phyloP scores from a whole-genome alignment of 2,113 vertebrate species.

The Protobothrops flavoviridis region DNA sequence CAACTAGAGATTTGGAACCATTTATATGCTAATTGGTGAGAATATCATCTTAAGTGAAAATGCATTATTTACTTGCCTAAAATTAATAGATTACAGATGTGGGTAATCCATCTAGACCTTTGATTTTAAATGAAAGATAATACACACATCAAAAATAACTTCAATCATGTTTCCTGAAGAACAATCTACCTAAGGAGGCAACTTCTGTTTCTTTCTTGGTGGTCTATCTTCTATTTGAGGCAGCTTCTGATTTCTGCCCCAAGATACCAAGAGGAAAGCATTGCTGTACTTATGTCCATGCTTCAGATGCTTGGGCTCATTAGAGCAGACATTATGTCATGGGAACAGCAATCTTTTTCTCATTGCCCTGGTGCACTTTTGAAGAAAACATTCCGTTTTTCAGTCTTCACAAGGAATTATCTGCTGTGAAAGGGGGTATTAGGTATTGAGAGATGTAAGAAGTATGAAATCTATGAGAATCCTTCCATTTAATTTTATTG shows the following conservation, averaged over 20 bases:
- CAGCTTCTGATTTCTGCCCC: background rate
- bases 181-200: background rate
- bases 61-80: slow-evolving; percentile 50
- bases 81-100: slow-evolving; percentile 49
- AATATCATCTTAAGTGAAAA: slow-evolving; percentile 59
- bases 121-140: slow-evolving; percentile 7
- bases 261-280: background rate
- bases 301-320: background rate
- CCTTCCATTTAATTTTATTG: background rate
- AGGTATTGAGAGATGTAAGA: background rate
- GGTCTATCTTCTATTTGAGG: background rate
- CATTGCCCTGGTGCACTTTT: background rate
- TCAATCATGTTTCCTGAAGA: slow-evolving; percentile 11
- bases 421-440: background rate
- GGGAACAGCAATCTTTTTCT: background rate
- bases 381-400: background rate
- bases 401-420: background rate
- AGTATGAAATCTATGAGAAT: background rate
- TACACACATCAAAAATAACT: background rate
- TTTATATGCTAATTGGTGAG: slow-evolving; percentile 54
- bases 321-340: background rate
- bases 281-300: background rate
- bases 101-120: slow-evolving; percentile 28
- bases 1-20: slow-evolving; percentile 49
- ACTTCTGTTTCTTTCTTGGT: background rate